Evolutionary conservation across 2,797 vertebrate species (phyloP).

Genomic region (Lindbergichthys nudifrons): DNA sequence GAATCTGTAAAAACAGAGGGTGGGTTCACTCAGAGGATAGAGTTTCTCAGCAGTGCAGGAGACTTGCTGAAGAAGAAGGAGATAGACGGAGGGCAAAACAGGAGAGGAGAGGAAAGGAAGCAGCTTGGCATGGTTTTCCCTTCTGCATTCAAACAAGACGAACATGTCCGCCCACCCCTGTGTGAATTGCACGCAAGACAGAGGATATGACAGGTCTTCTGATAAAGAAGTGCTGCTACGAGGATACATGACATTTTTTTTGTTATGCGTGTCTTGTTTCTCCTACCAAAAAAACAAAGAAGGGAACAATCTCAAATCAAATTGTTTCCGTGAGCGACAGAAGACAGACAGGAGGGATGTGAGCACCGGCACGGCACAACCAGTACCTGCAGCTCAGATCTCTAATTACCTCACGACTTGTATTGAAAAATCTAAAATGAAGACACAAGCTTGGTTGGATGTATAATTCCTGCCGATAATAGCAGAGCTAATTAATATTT

Average conservation of each 20-base stretch:
- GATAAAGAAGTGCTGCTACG: slow-evolving; percentile 35
- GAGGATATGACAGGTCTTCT: slow-evolving; percentile 46
- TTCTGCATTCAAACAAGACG: slow-evolving; percentile 40
- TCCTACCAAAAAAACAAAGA: neutral
- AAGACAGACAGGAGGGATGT: neutral
- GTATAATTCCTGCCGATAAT: slow-evolving; percentile 11
- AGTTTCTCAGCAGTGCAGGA: slow-evolving; percentile 22
- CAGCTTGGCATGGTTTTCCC: slow-evolving; percentile 38
- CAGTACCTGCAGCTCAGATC: slow-evolving; percentile 9
- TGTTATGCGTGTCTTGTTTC: slow-evolving; percentile 20
- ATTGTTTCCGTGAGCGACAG: neutral
- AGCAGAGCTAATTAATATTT: slow-evolving; percentile 31
- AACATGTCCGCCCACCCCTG: slow-evolving; percentile 45
- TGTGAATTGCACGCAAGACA: slow-evolving; percentile 46
- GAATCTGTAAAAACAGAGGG: slow-evolving; percentile 20
- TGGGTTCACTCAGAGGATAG: slow-evolving; percentile 43
- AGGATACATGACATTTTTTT: slow-evolving; percentile 18
- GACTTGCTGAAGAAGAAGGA: slow-evolving; percentile 28
- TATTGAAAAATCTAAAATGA: slow-evolving; percentile 26
- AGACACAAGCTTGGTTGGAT: slow-evolving; percentile 27
- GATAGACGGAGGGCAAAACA: slow-evolving; percentile 31
- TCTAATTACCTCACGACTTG: slow-evolving; percentile 9
- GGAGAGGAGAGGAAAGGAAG: slow-evolving; percentile 28
- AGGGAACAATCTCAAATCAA: neutral
- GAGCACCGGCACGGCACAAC: neutral